A percentile compares a stretch with the other conserved stretches of the same genome.
These are phyloP conservation scores for Sminthurides bifidus DNA, from an alignment of 1,140 invertebrate species.

Conservation along the genomic window DNA sequence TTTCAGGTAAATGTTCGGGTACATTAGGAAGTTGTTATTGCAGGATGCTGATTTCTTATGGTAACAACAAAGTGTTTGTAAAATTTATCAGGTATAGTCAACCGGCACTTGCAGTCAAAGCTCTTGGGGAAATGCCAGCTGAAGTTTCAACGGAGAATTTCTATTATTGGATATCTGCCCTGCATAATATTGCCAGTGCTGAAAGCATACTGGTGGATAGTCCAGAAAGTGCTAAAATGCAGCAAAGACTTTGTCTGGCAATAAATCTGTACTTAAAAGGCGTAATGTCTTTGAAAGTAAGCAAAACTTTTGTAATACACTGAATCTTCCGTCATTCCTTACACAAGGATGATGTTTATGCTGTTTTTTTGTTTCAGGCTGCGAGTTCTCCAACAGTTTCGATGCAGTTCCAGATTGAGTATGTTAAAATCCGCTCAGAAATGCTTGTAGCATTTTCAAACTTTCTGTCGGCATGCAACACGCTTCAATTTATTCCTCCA, in stretches of 20 bases:
- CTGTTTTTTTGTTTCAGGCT: conserved; percentile 39
- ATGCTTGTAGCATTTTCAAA: conserved; percentile 62
- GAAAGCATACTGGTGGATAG: conserved; percentile 36
- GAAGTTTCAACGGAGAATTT: conserved; percentile 77
- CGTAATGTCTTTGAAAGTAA: conserved; percentile 56
- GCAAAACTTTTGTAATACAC: background rate
- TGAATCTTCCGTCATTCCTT: background rate
- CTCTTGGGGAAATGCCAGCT: conserved; percentile 54
- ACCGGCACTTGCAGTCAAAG: conserved; percentile 54
- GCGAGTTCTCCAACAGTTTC: conserved; percentile 53
- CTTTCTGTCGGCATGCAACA: conserved; percentile 62
- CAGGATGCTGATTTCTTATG: background rate
- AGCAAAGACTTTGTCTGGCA: conserved; percentile 18
- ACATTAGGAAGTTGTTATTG: background rate
- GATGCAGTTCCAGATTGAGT: conserved; percentile 66
- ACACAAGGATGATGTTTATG: background rate
- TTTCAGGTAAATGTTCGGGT: conserved; percentile 47
- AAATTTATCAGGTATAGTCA: conserved; percentile 56
- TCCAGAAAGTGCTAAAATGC: conserved; percentile 1
- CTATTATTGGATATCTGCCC: conserved; percentile 74
- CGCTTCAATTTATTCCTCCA: conserved; percentile 77
- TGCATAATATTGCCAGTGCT: conserved; percentile 42
- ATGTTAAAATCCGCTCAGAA: conserved; percentile 57
- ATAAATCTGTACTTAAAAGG: conserved; percentile 46
- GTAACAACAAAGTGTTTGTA: background rate